Evolutionary conservation across 2,113 vertebrate genomes (phyloP), one percentile per base, ranked within the genome.

Genomic region (Neopipo cinnamomea): DNA sequence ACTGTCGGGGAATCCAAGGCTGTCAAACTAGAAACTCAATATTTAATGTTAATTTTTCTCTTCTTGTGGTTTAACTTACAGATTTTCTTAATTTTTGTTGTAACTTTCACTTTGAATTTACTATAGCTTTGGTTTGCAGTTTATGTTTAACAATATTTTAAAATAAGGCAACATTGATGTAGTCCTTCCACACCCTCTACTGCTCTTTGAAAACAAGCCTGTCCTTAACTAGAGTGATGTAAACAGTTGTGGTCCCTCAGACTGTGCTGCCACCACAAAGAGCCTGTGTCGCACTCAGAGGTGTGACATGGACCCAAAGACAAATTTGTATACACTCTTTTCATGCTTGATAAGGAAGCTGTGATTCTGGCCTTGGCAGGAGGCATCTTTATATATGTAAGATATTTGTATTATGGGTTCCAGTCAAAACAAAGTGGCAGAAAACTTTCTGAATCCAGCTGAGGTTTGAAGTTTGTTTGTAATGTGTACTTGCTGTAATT

Each of bases 401-500:
- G 52, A 67, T 91, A 41, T 65, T 95, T 95, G 35, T 41, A 58
- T 63, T 91, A 49, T 65, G 65, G 39, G 14, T 79, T 87, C 44
- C 66, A 88, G 13, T 78, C 47, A 95, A 95, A 96, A 85, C 24
- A 91, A 89, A 94, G 65, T 63, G 73, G 76, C 39, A 87, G 61
- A 89, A 86, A 77, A 47, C 39, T 39, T 95, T 75, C 39, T 73
- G 56, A 92, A 71, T 79, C 70, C 66, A 78, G 56, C 6, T 46
- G 33, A 89, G 23, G 39, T 63, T 87, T 81, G 25, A 76, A 65
- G 39, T 46, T 89, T 78, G 31, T 41, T 91, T 77, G 46, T 30
- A 84, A 74, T 27, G 11, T 56, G 49, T 49, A 50, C 13, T 93
- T 67, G 31, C 8, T 76, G 44, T 63, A 85, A 88, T 63, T 63